Percentiles rank a stretch among this genome's conserved stretches.
Conservation (phyloP, 1,140 invertebrate genomes). For the Eulimnadia texana region DNA sequence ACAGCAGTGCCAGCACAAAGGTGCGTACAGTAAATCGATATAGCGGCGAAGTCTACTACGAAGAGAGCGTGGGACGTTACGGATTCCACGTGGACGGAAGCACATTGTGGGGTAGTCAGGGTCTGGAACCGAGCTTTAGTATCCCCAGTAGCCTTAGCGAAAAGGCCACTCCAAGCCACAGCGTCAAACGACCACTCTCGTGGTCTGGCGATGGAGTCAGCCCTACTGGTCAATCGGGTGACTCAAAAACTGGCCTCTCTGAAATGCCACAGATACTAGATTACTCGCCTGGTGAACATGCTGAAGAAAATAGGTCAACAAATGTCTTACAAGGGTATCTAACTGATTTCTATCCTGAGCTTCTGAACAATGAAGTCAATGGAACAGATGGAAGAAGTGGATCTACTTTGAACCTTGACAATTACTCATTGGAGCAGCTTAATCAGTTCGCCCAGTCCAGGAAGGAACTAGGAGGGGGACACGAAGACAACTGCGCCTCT, state of each 20-base stretch:
- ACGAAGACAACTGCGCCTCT: conserved; percentile 16
- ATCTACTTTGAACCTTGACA: conserved; percentile 1
- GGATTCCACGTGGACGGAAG: conserved; percentile 15
- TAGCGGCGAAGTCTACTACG: conserved; percentile 15
- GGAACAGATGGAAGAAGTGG: neutral
- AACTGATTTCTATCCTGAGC: conserved; percentile 7
- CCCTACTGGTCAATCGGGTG: neutral
- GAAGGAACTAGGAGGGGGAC: neutral
- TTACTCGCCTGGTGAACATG: neutral
- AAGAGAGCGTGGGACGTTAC: conserved; percentile 14
- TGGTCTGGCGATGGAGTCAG: conserved; percentile 1
- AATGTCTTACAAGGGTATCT: neutral
- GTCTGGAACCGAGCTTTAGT: conserved; percentile 14
- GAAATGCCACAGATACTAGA: neutral
- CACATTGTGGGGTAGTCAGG: conserved; percentile 14
- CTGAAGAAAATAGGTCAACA: neutral
- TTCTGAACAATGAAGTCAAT: neutral
- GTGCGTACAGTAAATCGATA: conserved; percentile 6
- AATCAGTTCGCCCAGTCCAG: conserved; percentile 10
- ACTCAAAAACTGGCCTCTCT: neutral
- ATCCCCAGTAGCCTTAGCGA: conserved; percentile 3
- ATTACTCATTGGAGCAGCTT: conserved; percentile 8
- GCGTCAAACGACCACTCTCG: conserved; percentile 2
- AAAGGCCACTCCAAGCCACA: neutral
- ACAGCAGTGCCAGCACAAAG: conserved; percentile 11